These are phyloP conservation scores for Mylabris sibirica DNA, from an alignment of 2,888 invertebrate genomes.

Conservation along the genomic window DNA sequence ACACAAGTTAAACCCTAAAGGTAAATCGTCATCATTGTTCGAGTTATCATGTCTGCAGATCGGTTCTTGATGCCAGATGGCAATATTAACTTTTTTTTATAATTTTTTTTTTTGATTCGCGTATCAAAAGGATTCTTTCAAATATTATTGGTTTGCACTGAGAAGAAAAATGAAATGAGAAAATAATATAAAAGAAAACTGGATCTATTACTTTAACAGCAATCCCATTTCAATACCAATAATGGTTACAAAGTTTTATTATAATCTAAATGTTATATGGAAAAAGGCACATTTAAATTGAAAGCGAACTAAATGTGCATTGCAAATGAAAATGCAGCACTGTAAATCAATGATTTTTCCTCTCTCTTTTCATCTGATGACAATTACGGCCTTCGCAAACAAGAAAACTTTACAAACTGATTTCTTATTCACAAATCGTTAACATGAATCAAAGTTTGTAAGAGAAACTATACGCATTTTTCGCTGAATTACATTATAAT, in stretches of 20 bases:
- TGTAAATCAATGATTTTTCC: slow-evolving; percentile 1
- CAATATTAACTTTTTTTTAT: background rate
- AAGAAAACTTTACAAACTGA: background rate
- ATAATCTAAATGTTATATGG: slow-evolving; percentile 5
- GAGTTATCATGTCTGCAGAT: background rate
- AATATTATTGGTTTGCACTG: background rate
- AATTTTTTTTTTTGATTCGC: background rate
- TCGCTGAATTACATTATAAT: background rate
- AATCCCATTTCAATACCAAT: slow-evolving; percentile 8
- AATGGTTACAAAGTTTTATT: background rate
- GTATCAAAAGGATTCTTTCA: background rate
- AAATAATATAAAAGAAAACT: background rate
- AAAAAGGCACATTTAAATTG: slow-evolving; percentile 3
- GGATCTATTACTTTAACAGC: background rate
- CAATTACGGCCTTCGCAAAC: background rate
- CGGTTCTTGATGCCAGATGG: background rate
- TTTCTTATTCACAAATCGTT: background rate
- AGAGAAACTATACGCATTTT: background rate
- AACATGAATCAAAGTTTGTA: background rate
- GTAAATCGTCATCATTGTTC: background rate
- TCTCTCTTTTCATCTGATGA: background rate
- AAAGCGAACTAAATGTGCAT: background rate
- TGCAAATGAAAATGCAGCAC: background rate
- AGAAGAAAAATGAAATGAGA: background rate
- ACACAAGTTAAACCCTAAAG: background rate